phyloP scores from a whole-genome alignment of 2,113 vertebrate species.

The Eulacestoma nigropectus region DNA sequence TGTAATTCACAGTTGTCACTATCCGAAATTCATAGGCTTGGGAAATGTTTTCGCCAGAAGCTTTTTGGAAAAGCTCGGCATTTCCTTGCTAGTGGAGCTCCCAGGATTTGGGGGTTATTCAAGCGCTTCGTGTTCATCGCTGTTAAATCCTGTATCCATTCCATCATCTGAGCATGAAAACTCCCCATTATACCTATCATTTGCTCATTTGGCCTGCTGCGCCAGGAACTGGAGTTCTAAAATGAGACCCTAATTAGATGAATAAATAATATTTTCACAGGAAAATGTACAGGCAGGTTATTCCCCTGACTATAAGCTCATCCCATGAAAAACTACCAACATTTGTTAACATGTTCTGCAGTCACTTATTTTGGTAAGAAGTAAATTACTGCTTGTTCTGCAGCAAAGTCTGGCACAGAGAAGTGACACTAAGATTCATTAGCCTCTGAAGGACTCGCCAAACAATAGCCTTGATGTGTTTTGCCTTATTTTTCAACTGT shows the following conservation, averaged over 20 bases:
- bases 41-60: not conserved
- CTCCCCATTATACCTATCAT: not conserved
- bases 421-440: not conserved
- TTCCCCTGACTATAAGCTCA: not conserved
- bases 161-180: not conserved
- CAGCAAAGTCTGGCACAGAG: not conserved
- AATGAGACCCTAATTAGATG: not conserved
- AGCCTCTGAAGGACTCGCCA: not conserved
- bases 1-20: not conserved
- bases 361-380: not conserved
- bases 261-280: not conserved
- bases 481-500: not conserved
- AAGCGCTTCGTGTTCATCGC: rapidly evolving
- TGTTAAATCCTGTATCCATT: not conserved
- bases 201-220: not conserved
- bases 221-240: not conserved
- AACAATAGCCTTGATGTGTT: not conserved
- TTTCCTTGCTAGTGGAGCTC: not conserved
- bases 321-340: not conserved
- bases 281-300: not conserved
- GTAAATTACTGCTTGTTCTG: not conserved
- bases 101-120: not conserved
- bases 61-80: not conserved
- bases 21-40: not conserved
- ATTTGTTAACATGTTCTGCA: not conserved